Evolutionary conservation across 2,888 invertebrate genomes (phyloP).

Genomic region (Calameuta idolon): DNA sequence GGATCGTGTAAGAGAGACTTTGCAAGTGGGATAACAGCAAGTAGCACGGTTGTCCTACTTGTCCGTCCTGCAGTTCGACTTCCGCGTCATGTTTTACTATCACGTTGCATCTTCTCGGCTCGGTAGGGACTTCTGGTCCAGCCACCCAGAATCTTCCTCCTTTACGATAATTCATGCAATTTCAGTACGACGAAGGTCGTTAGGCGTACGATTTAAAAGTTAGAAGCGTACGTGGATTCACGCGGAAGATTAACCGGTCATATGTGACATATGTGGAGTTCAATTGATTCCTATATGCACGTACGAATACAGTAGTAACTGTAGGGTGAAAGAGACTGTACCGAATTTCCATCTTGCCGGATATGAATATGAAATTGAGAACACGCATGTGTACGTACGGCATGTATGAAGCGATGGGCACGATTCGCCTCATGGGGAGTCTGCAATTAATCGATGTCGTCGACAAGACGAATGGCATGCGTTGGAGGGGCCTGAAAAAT

Average conservation of each 20-base stretch:
- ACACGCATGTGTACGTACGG: neutral
- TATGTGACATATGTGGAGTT: neutral
- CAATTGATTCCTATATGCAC: neutral
- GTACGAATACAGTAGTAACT: neutral
- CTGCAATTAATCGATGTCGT: neutral
- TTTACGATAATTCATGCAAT: slow-evolving; percentile 24
- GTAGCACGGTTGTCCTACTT: slow-evolving; percentile 34
- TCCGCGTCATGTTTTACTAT: slow-evolving; percentile 39
- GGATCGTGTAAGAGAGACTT: slow-evolving; percentile 24
- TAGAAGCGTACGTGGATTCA: neutral
- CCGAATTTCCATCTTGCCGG: neutral
- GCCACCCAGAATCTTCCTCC: slow-evolving; percentile 30
- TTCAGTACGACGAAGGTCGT: neutral
- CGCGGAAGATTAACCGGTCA: neutral
- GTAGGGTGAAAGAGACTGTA: neutral
- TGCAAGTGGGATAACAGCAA: slow-evolving; percentile 9
- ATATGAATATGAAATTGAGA: neutral
- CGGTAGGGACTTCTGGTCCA: slow-evolving; percentile 8
- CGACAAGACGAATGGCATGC: neutral
- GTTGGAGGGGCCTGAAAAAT: neutral
- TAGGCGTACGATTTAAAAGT: neutral
- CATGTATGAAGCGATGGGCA: neutral
- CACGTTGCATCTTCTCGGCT: slow-evolving; percentile 30
- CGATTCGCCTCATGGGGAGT: neutral
- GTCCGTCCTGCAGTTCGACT: slow-evolving; percentile 27